Conservation (phyloP, 1,140 invertebrate species). For the Vanessa tameamea region DNA sequence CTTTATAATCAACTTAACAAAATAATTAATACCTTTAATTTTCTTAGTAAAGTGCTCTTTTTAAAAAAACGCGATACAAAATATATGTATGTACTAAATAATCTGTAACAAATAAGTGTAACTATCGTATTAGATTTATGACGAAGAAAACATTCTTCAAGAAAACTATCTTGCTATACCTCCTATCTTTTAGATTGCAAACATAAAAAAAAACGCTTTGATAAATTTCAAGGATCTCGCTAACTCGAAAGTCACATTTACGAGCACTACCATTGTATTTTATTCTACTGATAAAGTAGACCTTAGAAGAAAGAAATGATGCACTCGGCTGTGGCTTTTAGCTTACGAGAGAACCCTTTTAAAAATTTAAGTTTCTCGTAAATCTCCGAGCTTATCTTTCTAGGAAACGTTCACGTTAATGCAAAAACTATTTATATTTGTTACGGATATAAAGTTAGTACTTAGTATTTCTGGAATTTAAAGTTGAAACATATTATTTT, state of each 20-base stretch:
- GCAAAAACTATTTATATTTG: constrained; percentile 5
- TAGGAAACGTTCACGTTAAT: constrained; percentile 1
- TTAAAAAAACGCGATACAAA: too few species aligned
- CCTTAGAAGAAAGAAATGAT: constrained; percentile 33
- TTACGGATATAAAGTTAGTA: background rate
- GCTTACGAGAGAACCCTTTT: constrained; percentile 38
- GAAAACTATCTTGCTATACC: background rate
- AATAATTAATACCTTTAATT: background rate
- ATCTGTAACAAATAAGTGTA: too few species aligned
- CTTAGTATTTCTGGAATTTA: background rate
- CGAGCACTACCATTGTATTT: constrained; percentile 28
- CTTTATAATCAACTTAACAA: background rate
- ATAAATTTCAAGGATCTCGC: constrained; percentile 17
- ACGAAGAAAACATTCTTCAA: background rate
- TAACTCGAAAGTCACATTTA: constrained; percentile 29
- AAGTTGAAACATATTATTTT: background rate
- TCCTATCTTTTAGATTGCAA: background rate
- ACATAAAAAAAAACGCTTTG: constrained; percentile 24
- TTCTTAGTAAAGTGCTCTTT: too few species aligned
- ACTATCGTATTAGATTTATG: too few species aligned
- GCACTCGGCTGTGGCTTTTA: constrained; percentile 36
- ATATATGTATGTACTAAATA: too few species aligned
- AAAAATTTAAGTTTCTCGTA: constrained; percentile 32
- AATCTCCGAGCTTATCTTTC: constrained; percentile 6
- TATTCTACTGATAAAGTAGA: constrained; percentile 36